Conservation (phyloP, 2,113 vertebrate genomes). For the Anas platyrhynchos region DNA sequence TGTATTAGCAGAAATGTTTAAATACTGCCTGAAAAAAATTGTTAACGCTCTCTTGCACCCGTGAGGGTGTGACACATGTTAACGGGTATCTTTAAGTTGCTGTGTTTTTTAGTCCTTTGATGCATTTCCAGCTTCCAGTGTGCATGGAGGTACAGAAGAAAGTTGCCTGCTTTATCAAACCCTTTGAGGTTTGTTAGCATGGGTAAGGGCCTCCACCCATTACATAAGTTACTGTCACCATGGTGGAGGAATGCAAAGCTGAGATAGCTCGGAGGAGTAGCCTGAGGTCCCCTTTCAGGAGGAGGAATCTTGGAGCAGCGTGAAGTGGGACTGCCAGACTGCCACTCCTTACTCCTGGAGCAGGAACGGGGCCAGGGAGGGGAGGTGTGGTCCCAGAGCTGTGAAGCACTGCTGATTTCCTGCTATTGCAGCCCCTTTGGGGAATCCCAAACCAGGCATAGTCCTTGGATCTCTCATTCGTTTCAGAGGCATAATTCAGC, state of each 20-base stretch:
- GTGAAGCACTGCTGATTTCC: not conserved
- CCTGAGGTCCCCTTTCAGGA: not conserved
- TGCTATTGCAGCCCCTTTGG: not conserved
- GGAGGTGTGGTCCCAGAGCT: not conserved
- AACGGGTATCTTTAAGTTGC: not conserved
- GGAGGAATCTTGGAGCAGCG: not conserved
- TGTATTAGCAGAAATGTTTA: not conserved
- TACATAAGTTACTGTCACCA: not conserved
- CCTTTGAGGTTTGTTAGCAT: not conserved
- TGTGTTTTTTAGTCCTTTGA: not conserved
- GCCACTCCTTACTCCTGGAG: constrained; percentile 3
- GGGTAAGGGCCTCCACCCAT: not conserved
- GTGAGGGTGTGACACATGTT: not conserved
- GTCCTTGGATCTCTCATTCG: not conserved
- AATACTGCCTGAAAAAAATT: not conserved
- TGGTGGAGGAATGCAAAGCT: not conserved
- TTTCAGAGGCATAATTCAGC: not conserved
- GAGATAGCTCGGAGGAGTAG: not conserved
- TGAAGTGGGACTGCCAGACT: not conserved
- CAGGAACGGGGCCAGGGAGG: not conserved
- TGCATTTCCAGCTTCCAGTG: not conserved
- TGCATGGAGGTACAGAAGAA: not conserved
- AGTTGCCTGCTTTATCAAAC: not conserved
- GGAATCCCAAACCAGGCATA: not conserved
- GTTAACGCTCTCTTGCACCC: not conserved